Evolutionary conservation across 2,797 vertebrate genomes (phyloP), one percentile per base, ranked within the genome.

Genomic region (Buphagus erythrorhynchus): DNA sequence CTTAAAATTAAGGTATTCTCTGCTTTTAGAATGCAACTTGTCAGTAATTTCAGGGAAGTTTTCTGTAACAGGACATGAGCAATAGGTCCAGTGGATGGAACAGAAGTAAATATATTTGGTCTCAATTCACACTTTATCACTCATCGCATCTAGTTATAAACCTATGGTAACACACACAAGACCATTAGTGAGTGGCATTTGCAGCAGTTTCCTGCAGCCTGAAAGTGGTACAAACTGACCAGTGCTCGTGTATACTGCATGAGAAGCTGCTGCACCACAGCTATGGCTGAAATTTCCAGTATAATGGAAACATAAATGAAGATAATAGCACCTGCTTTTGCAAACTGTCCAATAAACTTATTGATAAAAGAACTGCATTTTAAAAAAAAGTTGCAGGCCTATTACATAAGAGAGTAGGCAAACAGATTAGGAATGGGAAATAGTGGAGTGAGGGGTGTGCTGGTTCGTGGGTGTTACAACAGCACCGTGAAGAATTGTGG

Each of bases 181-280:
- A 49, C n/a, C 85, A 49, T 68, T 38, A 79, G 29, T 19, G 51
- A 69, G 40, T 24, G 25, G 48, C 36, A 69, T 65, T 65, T 81
- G 72, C 58, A 91, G 75, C 62, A 55, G 87, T 55, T 93, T 90
- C 24, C 43, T 72, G 52, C 79, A 88, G 58, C 35, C 67, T 76
- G 16, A 59, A 78, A 79, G 81, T 42, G 52, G 74, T 36, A 59
- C n/a, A 71, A 73, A 90, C 85, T 51, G 76, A 69, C 66, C 67
- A 9, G 45, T 45, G 19, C n/a, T 59, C 5, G 2, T 3, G 19
- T 19, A 5, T 10, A 21, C n/a, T 11, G 21, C 0, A 0, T 9
- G 26, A 79, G 36, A 74, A 42, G 59, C 42, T 91, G 59, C 43
- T 69, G 43, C 62, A 81, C 5, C 43, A 46, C 51, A 76, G 69